A percentile compares a stretch with the other conserved stretches of the same genome.
These are phyloP conservation scores for Thunnus albacares DNA, from an alignment of 2,797 vertebrate genomes.

Conservation along the genomic window DNA sequence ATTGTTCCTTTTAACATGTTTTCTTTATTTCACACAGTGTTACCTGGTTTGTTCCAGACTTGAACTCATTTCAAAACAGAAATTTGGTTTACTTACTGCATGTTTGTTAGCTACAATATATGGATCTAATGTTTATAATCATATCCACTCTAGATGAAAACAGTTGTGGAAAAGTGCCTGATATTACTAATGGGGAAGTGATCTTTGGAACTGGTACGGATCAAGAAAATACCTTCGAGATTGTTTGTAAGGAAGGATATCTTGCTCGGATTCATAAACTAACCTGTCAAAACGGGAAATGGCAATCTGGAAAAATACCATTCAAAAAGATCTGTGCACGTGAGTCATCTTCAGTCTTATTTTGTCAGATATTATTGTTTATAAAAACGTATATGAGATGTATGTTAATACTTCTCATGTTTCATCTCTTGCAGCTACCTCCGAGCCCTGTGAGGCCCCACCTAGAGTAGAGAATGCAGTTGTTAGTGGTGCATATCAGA, in stretches of 20 bases:
- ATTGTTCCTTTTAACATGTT: no score
- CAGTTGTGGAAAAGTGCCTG: slow-evolving; percentile 56
- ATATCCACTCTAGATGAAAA: slow-evolving; percentile 24
- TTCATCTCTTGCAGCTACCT: slow-evolving; percentile 40
- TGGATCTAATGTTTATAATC: neutral
- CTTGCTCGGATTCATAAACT: rapidly evolving
- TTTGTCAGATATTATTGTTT: neutral
- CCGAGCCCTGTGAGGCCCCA: slow-evolving; percentile 17
- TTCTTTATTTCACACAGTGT: no score
- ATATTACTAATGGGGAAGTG: slow-evolving; percentile 27
- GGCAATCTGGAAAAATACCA: neutral
- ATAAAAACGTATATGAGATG: no score
- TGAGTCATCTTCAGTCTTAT: slow-evolving; percentile 44
- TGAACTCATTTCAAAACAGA: neutral
- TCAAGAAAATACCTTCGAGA: neutral
- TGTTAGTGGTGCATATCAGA: neutral
- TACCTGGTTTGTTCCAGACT: neutral
- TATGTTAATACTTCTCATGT: neutral
- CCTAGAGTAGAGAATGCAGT: slow-evolving; percentile 57
- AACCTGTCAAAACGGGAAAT: slow-evolving; percentile 40
- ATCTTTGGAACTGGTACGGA: rapidly evolving
- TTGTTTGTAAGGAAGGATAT: slow-evolving; percentile 52
- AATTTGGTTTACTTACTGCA: neutral
- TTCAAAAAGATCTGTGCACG: slow-evolving; percentile 42
- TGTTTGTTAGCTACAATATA: neutral